phyloP scores from a whole-genome alignment of 1,140 invertebrate genomes.

The Nephotettix cincticeps region DNA sequence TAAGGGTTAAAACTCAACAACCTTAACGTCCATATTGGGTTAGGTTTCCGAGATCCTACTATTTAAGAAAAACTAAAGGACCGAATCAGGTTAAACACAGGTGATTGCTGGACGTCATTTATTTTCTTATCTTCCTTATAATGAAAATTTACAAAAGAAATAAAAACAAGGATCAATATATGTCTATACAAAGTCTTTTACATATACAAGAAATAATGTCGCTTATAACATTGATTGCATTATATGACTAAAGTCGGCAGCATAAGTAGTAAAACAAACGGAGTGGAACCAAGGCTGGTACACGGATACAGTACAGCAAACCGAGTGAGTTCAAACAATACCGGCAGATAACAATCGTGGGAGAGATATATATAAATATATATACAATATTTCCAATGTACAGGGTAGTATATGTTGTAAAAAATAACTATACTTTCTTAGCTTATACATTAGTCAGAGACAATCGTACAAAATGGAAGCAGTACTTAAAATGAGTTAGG shows the following conservation, averaged over 20 bases:
- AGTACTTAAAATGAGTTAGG: slow-evolving; percentile 14
- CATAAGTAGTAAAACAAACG: slow-evolving; percentile 8
- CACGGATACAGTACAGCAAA: neutral
- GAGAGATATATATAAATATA: slow-evolving; percentile 7
- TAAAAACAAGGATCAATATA: slow-evolving; percentile 31
- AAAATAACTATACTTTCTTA: slow-evolving; percentile 20
- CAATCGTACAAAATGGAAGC: slow-evolving; percentile 18
- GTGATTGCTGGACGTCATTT: slow-evolving; percentile 38
- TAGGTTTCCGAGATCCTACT: too few species aligned
- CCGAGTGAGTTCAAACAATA: neutral
- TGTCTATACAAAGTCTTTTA: slow-evolving; percentile 33
- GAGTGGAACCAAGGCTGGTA: neutral
- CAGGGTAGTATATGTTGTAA: slow-evolving; percentile 17
- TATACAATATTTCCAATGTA: slow-evolving; percentile 9
- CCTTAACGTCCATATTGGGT: too few species aligned
- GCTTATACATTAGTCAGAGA: slow-evolving; percentile 19
- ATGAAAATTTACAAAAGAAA: slow-evolving; percentile 37
- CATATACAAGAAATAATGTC: slow-evolving; percentile 26
- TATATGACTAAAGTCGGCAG: slow-evolving; percentile 12
- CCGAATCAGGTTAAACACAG: too few species aligned
- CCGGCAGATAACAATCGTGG: neutral
- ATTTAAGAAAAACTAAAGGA: too few species aligned
- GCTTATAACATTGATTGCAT: slow-evolving; percentile 18
- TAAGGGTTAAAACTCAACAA: too few species aligned
- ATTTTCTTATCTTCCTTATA: slow-evolving; percentile 36